These are phyloP conservation scores for Ammodramus savannarum DNA, from an alignment of 2,113 vertebrate species.

Conservation along the genomic window DNA sequence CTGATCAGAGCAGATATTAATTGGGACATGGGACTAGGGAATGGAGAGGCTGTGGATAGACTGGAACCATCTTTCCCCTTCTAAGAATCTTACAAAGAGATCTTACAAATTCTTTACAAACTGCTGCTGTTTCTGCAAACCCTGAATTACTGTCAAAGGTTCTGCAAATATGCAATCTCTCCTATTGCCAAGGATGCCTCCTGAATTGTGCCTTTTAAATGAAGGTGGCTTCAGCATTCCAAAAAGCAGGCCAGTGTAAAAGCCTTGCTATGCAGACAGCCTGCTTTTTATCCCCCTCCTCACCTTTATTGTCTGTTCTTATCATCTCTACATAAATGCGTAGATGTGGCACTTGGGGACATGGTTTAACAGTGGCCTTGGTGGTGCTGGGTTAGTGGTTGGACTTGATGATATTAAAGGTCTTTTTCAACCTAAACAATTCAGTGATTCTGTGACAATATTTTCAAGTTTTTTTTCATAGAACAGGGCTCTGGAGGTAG, in stretches of 20 bases:
- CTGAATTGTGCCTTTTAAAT: neutral
- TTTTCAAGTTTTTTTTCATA: neutral
- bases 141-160: neutral
- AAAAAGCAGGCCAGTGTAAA: neutral
- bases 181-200: neutral
- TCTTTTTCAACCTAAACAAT: neutral
- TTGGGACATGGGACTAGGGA: neutral
- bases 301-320: accelerated
- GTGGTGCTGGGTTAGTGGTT: neutral
- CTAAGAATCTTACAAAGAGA: neutral
- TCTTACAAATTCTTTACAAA: neutral
- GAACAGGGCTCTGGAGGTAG: neutral
- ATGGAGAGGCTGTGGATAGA: neutral
- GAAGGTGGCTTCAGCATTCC: neutral
- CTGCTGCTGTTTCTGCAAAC: neutral
- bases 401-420: neutral
- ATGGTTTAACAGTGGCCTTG: neutral
- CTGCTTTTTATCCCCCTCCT: neutral
- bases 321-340: neutral
- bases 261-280: neutral
- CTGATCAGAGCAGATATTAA: neutral
- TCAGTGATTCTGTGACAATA: neutral
- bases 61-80: neutral
- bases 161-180: neutral
- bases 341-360: neutral